Evolutionary conservation across 2,888 invertebrate species (phyloP), one percentile per base, ranked within the genome.

Genomic region (Dinocampus coccinellae): DNA sequence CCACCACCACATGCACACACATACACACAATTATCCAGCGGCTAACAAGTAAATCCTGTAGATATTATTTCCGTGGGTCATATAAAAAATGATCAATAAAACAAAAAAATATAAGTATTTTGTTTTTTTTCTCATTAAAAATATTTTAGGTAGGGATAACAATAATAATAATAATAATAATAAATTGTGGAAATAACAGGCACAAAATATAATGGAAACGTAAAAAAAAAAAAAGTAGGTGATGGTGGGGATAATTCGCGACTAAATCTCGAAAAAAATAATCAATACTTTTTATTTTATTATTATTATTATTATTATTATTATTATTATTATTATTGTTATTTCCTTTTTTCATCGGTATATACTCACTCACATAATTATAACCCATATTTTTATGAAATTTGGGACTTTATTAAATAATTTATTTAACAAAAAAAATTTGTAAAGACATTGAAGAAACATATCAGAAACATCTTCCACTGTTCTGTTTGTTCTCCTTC

Each of bases 221-320:
- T n/a, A 39, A 39, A n/a, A 39, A n/a, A 39, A 39, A 39, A 1
- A 47, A 47, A 16, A 47, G 9, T 7, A 47, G n/a, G 6, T 47
- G 47, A 47, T 47, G 6, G 81, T 79, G 83, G 84, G 85, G 84
- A 85, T 85, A 84, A 85, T 85, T 86, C 84, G 80, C 81, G 80
- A 82, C 85, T 85, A 84, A 86, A 85, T 85, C 85, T 86, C 85
- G 82, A 84, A 83, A 82, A 85, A 85, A 85, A n/a, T n/a, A 29
- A 86, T 85, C 85, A 86, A 85, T 86, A 85, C 83, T 82, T 9
- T 47, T 47, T 47, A n/a, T n/a, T n/a, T n/a, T n/a, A n/a, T n/a
- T n/a, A n/a, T n/a, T n/a, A n/a, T n/a, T n/a, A n/a, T n/a, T n/a
- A n/a, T n/a, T n/a, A n/a, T n/a, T n/a, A n/a, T n/a, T n/a, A n/a